Evolutionary conservation across 2,797 vertebrate genomes (phyloP), one percentile per base, ranked within the genome.

Genomic region (Chloroceryle inda): DNA sequence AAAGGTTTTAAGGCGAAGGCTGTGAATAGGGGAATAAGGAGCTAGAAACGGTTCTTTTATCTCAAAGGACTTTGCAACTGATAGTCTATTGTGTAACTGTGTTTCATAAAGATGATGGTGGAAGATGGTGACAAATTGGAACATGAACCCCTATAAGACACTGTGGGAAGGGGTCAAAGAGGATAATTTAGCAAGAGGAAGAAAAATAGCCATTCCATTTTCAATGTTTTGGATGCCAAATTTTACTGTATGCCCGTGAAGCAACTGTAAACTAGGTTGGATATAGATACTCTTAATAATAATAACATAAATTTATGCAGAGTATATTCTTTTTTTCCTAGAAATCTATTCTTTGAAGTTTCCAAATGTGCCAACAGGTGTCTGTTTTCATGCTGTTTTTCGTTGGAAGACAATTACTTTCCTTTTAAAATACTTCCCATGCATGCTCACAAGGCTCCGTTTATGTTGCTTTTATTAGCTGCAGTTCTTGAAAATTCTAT

Each of bases 351-450:
- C 64, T 88, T 84, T 71, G 49, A 26, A 91, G 79, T 79, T 94
- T 88, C n/a, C 59, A 71, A 26, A 33, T 73, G 22, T 63, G 42
- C 40, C 56, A 86, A 56, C 61, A 76, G 26, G 74, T 92, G 37
- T 63, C 69, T 78, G 35, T 81, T 86, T 94, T 76, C 47, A 27
- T 84, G 18, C 73, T 31, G 11, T 63, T 88, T 96, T 92, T 78
- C 8, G 10, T 69, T 44, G 84, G 66, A 66, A 62, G 50, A 78
- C 76, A 74, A 77, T 85, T 91, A 44, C 53, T 88, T 95, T 61
- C 33, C 40, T 37, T 59, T 81, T 62, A 38, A 82, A 92, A 42
- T 91, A 61, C 24, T 80, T 81, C 31, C 50, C 38, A 6, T 78
- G 33, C 11, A 6, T 50, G 27, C 45, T 95, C 53, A 69, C 53